phyloP scores from a whole-genome alignment of 2,888 invertebrate species.

The Caenorhabditis becei region DNA sequence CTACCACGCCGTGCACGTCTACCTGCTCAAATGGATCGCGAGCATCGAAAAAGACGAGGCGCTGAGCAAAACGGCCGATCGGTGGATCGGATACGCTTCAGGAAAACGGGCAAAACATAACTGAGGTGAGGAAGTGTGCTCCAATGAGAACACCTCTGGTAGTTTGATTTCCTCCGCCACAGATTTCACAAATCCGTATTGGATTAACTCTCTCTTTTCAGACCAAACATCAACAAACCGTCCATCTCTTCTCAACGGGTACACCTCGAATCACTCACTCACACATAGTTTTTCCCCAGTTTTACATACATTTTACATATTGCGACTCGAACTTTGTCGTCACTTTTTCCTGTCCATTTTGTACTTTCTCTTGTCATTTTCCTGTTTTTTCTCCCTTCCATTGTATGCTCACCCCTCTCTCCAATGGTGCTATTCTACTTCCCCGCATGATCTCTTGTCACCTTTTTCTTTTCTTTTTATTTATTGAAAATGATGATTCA shows the following conservation, averaged over 20 bases:
- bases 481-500: no score
- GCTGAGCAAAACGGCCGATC: conserved; percentile 83
- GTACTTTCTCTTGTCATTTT: conserved; percentile 12
- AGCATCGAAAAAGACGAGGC: conserved; percentile 87
- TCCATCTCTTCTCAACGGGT: conserved; percentile 6
- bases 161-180: no score
- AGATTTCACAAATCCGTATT: no score
- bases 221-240: conserved; percentile 26
- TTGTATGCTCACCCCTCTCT: not conserved
- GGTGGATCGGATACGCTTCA: conserved; percentile 79
- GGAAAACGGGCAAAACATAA: conserved; percentile 78
- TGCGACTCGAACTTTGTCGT: conserved; percentile 19
- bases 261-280: conserved; percentile 7
- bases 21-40: conserved; percentile 89
- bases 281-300: conserved; percentile 3
- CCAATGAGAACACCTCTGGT: not conserved
- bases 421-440: conserved; percentile 16
- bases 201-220: conserved; percentile 22
- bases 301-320: conserved; percentile 1
- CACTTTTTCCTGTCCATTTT: not conserved
- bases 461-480: not conserved
- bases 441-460: not conserved
- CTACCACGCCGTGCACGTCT: conserved; percentile 98
- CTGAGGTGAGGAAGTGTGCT: conserved; percentile 26
- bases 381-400: conserved; percentile 1